Evolutionary conservation across 2,113 vertebrate species (phyloP), one percentile per base, ranked within the genome.

Genomic region (Mustela lutreola): DNA sequence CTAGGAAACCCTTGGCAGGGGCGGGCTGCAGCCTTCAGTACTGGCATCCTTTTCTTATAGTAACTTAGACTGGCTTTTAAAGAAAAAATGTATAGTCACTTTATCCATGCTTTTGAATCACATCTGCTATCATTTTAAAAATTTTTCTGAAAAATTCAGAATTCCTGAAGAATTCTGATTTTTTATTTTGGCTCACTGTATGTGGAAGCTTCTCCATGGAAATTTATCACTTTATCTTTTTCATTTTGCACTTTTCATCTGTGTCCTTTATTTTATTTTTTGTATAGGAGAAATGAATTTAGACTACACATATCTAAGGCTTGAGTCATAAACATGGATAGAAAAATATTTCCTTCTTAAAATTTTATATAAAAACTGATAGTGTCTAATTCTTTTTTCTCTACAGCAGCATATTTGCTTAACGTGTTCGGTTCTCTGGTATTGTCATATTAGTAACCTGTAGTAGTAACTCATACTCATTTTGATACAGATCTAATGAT

Each of bases 201-300:
- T 63, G 16, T 45, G 36, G 84, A 92, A 67, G 36, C 2, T 14
- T 82, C 31, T 24, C 7, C 11, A 39, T n/a, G 53, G 82, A 75
- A 89, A 33, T 62, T 39, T 82, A 75, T 33, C 28, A 89, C 82
- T 42, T 82, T 65, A 88, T 92, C 11, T 83, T 76, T 92, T 84
- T 31, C 11, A 58, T 65, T 83, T 9, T 75, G 24, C 67, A 24
- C 89, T 36, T 60, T 93, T 89, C 73, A 50, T 88, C 45, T 48
- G 21, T 67, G 14, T 58, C 28, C 21, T 75, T 89, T 45, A 76
- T 48, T 76, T 83, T 11, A 45, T 31, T 45, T 60, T 60, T 7
- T 86, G 16, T 42, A 10, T 71, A 56, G 33, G 81, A 91, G 36
- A 63, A 91, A 36, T 62, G 28, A 7, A 84, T 16, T 42, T 71